These are phyloP conservation scores for Crotalus helleri DNA, from an alignment of 2,113 vertebrate species.

Conservation along the genomic window DNA sequence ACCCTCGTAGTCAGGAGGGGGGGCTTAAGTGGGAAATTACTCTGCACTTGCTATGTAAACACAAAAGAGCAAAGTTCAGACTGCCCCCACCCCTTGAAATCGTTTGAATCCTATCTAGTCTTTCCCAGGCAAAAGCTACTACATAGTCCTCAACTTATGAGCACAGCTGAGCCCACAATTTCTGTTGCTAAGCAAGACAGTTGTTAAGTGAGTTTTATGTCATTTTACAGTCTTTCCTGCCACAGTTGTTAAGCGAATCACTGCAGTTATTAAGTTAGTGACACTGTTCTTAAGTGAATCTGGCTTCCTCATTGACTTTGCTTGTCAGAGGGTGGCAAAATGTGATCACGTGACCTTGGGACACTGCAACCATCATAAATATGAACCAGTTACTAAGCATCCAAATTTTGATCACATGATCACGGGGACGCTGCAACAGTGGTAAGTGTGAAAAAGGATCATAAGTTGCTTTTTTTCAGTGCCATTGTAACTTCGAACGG, in stretches of 20 bases:
- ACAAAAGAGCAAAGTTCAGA: not conserved
- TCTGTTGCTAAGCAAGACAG: not conserved
- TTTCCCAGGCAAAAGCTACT: not conserved
- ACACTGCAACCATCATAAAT: not conserved
- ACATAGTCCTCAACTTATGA: not conserved
- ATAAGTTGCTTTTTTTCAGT: not conserved
- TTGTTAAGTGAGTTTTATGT: not conserved
- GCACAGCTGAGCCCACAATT: not conserved
- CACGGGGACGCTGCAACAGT: not conserved
- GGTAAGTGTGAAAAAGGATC: not conserved
- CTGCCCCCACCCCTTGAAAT: not conserved
- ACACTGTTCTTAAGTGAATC: not conserved
- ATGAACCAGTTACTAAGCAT: not conserved
- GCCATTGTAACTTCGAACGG: not conserved
- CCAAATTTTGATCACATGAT: not conserved
- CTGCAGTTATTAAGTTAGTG: not conserved
- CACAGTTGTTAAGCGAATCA: not conserved
- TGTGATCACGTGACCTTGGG: not conserved
- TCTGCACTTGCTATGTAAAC: not conserved
- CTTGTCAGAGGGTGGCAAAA: not conserved
- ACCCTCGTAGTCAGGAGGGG: not conserved
- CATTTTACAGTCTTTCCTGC: not conserved
- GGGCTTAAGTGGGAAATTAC: not conserved
- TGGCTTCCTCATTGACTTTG: not conserved
- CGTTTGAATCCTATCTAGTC: not conserved